Evolutionary conservation across 2,888 invertebrate genomes (phyloP), one percentile per base, ranked within the genome.

Genomic region (Eupithecia centaureata): DNA sequence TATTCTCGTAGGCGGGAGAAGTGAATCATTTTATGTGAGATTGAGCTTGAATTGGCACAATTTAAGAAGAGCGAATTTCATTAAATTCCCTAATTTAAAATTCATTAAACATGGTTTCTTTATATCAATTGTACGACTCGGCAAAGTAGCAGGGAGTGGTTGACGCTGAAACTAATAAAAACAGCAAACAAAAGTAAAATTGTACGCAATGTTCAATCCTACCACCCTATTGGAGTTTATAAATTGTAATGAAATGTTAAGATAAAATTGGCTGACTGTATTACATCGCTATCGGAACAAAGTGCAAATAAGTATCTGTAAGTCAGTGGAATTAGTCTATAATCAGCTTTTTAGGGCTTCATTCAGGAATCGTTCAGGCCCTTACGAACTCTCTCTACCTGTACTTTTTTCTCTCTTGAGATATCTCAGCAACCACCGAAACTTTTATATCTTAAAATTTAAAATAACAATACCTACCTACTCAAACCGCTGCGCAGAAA

Each of bases 191-290:
- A 7, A n/a, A n/a, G 38, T 38, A 7, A n/a, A n/a, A 38, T 38
- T 35, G 3, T 5, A 3, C 35, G 35, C n/a, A 22, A 47, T 22
- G 0, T 2, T 47, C 10, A 42, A 35, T 15, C 35, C 15, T 35
- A n/a, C 35, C 35, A n/a, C n/a, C n/a, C 15, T 38, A 38, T 22
- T 18, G 57, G 33, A 56, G 35, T 56, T 35, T 54, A 54, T 13
- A 54, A 35, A 35, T 5, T 62, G 33, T n/a, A 38, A 27, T 54
- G 15, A 54, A 27, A 13, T 5, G 28, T 54, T 54, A 54, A 2
- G 22, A 56, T 54, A 65, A 56, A 61, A 65, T 33, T 61, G 54
- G 28, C n/a, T 60, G 38, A 60, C 65, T 56, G 61, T 65, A 30
- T 32, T 1, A 18, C 51, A 42, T 42, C 2, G 8, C 51, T 25